These are phyloP conservation scores for Coptodon bakossiorum DNA, from an alignment of 2,113 vertebrate genomes.

Conservation along the genomic window DNA sequence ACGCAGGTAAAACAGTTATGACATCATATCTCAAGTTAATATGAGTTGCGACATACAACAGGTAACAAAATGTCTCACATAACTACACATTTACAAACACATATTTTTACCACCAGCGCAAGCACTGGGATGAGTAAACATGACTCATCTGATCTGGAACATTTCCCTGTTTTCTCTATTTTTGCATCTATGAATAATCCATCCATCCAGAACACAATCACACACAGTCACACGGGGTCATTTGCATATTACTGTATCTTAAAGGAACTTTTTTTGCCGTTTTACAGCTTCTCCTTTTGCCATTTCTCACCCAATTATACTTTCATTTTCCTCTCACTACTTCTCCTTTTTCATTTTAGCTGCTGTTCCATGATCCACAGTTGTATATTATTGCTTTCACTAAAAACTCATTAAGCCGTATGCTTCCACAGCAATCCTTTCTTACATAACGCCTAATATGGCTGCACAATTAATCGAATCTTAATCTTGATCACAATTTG, in stretches of 20 bases:
- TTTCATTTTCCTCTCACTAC: not conserved
- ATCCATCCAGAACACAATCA: not conserved
- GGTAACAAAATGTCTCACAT: not conserved
- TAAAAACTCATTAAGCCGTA: not conserved
- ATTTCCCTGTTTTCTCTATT: not conserved
- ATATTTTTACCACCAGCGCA: not conserved
- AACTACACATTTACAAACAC: not conserved
- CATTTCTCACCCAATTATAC: not conserved
- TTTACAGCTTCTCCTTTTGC: not conserved
- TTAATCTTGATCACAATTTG: not conserved
- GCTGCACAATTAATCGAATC: not conserved
- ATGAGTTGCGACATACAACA: not conserved
- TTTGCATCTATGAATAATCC: constrained; percentile 4
- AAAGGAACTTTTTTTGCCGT: not conserved
- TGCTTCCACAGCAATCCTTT: not conserved
- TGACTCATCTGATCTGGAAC: not conserved
- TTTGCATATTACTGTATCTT: not conserved
- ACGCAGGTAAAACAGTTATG: not conserved
- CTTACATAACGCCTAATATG: not conserved
- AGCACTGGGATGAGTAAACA: not conserved
- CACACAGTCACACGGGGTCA: not conserved
- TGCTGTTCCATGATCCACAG: not conserved
- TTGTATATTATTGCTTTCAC: not conserved
- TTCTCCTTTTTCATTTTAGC: not conserved
- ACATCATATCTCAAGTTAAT: not conserved